Evolutionary conservation across 2,888 invertebrate genomes (phyloP).

Genomic region (Trichopoda pennipes): DNA sequence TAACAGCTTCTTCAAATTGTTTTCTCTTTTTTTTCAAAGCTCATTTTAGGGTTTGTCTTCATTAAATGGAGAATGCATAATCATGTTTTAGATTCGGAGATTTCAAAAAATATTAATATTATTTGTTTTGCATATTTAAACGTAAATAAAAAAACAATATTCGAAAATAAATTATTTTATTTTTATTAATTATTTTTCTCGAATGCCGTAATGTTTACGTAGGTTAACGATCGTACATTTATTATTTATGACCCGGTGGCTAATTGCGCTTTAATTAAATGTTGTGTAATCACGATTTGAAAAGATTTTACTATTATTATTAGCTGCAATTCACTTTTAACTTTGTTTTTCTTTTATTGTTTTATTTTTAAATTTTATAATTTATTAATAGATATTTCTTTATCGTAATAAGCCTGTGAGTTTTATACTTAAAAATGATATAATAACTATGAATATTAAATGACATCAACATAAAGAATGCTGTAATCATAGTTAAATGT

Average conservation of each 20-base stretch:
- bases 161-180: too few relatives aligned
- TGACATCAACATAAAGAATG: not conserved
- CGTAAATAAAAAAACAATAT: too few relatives aligned
- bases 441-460: not conserved
- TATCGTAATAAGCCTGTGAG: not conserved
- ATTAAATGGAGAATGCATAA: too few relatives aligned
- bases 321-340: not conserved
- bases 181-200: too few relatives aligned
- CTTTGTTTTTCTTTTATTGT: not conserved
- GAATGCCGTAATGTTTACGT: too few relatives aligned
- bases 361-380: not conserved
- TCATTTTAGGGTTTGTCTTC: too few relatives aligned
- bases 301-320: conserved; percentile 8
- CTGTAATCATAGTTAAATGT: too few relatives aligned
- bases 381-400: conserved; percentile 12
- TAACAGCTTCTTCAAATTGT: too few relatives aligned
- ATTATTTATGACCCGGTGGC: not conserved
- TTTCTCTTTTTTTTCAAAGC: too few relatives aligned
- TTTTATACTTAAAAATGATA: conserved; percentile 26
- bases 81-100: too few relatives aligned
- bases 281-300: conserved; percentile 33
- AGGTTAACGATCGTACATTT: not conserved
- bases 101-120: too few relatives aligned
- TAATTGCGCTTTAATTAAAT: not conserved
- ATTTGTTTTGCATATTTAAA: too few relatives aligned